Evolutionary conservation across 2,113 vertebrate species (phyloP), one percentile per base, ranked within the genome.

Genomic region (Lasiurus cinereus): DNA sequence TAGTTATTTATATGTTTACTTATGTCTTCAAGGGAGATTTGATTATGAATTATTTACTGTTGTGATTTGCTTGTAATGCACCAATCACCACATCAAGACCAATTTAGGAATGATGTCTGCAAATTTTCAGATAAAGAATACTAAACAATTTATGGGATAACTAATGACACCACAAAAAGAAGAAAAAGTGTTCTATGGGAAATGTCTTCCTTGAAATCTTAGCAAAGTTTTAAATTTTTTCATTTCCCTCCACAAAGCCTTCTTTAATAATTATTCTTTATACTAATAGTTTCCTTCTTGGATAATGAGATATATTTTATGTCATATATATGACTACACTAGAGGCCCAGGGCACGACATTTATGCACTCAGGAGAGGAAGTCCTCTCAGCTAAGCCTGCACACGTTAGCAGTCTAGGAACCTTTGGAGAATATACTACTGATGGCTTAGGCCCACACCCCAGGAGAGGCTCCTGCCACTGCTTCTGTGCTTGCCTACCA

Each of bases 31-130:
- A 96, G 93, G 86, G 93, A 96, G 96, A 97, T 97, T 91, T 96
- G 97, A 97, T 97, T 97, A 97, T 97, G 97, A 96, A 97, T 97
- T 97, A 97, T 97, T 97, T 97, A 97, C 97, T 97, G 97, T 97
- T 97, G 96, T 96, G 95, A 97, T 96, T 96, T 95, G 93, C 83
- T 96, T 95, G 78, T 95, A 96, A 96, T 89, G 94, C 86, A 95
- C 96, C 97, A 97, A 97, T 97, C 97, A 96, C 97, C 59, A 90
- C 88, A 93, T 86, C 2, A 9, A 94, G 96, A 91, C 93, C 97
- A 97, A 97, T 97, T 97, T 97, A 94, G 79, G 83, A 95, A 94
- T 94, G 82, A 96, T 96, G 93, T 86, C 95, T 97, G 90, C 76
- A 96, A 97, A 97, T 97, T 97, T 95, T 78, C 91, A 96, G 88